These are phyloP conservation scores for Chionomys nivalis DNA, from an alignment of 2,113 vertebrate species.

Conservation along the genomic window DNA sequence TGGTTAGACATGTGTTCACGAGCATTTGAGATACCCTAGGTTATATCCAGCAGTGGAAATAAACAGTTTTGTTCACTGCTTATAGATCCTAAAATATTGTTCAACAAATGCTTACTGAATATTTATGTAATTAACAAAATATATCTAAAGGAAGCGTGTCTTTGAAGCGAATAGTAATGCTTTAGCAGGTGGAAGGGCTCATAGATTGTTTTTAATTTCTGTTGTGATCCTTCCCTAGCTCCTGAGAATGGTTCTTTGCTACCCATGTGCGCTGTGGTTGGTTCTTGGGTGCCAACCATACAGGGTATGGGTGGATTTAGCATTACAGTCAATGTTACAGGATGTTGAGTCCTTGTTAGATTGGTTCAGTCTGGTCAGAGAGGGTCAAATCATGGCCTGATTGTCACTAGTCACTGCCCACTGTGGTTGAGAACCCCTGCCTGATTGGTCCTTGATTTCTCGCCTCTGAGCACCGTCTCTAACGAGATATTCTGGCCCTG, in stretches of 20 bases:
- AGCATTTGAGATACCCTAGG: not conserved
- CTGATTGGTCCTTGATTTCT: not conserved
- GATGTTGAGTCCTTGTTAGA: not conserved
- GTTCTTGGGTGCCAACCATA: not conserved
- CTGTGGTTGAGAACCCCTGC: not conserved
- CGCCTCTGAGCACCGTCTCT: not conserved
- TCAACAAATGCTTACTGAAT: not conserved
- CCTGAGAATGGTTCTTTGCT: not conserved
- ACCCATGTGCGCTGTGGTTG: not conserved
- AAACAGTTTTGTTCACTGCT: not conserved
- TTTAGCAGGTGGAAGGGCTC: not conserved
- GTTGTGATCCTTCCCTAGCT: not conserved
- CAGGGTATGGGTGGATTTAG: not conserved
- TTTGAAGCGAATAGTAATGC: not conserved
- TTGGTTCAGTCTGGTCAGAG: not conserved
- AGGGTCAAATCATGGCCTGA: not conserved
- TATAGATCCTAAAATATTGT: not conserved
- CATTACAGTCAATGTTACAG: not conserved
- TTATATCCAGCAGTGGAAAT: not conserved
- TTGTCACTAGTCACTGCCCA: not conserved
- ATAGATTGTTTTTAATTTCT: conserved; percentile 18
- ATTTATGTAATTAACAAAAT: not conserved
- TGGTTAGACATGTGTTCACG: not conserved
- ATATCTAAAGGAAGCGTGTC: not conserved
- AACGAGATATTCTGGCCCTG: not conserved